These are phyloP conservation scores for Lithophane socia DNA, from an alignment of 2,888 invertebrate species.

Conservation along the genomic window DNA sequence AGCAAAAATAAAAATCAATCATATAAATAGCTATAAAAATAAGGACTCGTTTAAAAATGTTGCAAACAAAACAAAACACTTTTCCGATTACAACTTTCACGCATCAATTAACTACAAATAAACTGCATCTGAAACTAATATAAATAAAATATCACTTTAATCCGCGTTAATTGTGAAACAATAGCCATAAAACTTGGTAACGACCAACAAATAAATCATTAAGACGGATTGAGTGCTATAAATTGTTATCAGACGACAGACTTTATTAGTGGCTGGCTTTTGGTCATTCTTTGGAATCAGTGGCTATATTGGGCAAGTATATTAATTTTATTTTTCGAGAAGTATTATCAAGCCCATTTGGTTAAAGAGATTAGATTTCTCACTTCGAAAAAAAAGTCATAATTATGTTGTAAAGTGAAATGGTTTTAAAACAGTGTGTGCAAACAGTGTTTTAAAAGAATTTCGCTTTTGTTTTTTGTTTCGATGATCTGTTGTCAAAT, in stretches of 20 bases:
- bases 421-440: too few relatives aligned
- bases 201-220: slow-evolving; percentile 57
- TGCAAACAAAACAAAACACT: background rate
- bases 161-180: slow-evolving; percentile 53
- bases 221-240: slow-evolving; percentile 45
- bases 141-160: slow-evolving; percentile 38
- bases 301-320: slow-evolving; percentile 7
- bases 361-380: background rate
- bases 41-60: background rate
- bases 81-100: background rate
- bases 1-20: background rate
- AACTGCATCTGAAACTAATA: slow-evolving; percentile 19
- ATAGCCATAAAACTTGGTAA: slow-evolving; percentile 55
- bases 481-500: too few relatives aligned
- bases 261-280: slow-evolving; percentile 52
- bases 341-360: too few relatives aligned
- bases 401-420: too few relatives aligned
- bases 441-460: too few relatives aligned
- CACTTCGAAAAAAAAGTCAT: background rate
- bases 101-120: slow-evolving; percentile 7
- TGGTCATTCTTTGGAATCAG: slow-evolving; percentile 23
- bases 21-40: background rate
- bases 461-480: too few relatives aligned
- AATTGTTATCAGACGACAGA: slow-evolving; percentile 42
- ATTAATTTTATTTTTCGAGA: too few relatives aligned